These are phyloP conservation scores for Passer domesticus DNA, from an alignment of 2,113 vertebrate species.

Conservation along the genomic window DNA sequence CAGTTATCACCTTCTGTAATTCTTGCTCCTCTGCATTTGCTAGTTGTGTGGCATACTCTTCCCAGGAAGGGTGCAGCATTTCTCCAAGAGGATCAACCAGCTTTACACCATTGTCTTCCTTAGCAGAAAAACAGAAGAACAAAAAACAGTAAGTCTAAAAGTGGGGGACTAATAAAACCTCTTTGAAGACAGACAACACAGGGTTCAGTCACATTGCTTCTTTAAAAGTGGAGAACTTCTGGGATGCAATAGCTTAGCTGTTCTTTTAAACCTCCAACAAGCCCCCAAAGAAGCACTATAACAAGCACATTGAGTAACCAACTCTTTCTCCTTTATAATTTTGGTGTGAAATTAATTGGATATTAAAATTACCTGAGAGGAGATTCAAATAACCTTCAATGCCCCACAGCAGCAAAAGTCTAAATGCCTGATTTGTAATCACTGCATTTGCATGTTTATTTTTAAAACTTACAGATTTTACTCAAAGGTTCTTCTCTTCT, in stretches of 20 bases:
- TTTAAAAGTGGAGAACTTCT: neutral
- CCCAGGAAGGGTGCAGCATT: slow-evolving; percentile 90
- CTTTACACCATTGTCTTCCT: slow-evolving; percentile 97
- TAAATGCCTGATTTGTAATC: neutral
- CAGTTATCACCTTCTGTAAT: slow-evolving; percentile 71
- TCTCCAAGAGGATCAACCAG: slow-evolving; percentile 93
- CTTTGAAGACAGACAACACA: neutral
- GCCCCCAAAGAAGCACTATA: rapidly evolving
- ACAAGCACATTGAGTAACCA: neutral
- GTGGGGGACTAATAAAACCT: neutral
- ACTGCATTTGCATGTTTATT: neutral
- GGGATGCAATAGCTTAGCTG: neutral
- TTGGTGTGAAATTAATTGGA: neutral
- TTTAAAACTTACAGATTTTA: neutral
- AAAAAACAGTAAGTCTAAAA: neutral
- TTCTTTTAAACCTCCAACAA: neutral
- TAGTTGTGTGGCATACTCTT: slow-evolving; percentile 86
- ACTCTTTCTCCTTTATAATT: neutral
- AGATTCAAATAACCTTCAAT: neutral
- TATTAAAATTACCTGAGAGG: neutral
- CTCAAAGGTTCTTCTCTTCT: neutral
- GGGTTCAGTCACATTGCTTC: neutral
- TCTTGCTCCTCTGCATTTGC: slow-evolving; percentile 87
- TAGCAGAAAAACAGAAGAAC: neutral
- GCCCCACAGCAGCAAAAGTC: neutral